phyloP scores from a whole-genome alignment of 1,140 invertebrate species.

The Nasonia vitripennis region DNA sequence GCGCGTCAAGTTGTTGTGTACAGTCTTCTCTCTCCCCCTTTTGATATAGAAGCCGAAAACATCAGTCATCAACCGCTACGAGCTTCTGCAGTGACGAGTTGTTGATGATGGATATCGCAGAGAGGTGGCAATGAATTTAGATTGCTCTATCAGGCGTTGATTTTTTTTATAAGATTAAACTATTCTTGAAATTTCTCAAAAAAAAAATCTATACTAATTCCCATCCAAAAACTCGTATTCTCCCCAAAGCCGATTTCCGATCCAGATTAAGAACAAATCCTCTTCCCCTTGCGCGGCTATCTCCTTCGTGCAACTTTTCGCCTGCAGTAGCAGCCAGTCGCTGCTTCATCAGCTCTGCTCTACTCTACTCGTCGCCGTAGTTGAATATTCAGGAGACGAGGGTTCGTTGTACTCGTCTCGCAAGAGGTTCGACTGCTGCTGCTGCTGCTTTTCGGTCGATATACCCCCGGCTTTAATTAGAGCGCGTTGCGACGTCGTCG shows the following conservation, averaged over 20 bases:
- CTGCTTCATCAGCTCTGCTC: background rate
- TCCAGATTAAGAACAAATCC: background rate
- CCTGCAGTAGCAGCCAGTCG: background rate
- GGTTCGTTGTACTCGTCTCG: constrained; percentile 47
- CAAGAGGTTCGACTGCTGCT: background rate
- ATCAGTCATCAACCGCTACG: background rate
- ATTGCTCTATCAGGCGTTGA: background rate
- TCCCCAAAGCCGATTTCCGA: background rate
- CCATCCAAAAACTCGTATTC: background rate
- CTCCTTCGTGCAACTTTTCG: background rate
- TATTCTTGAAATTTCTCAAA: no score
- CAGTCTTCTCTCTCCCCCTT: background rate
- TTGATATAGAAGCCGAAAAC: background rate
- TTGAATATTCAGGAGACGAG: constrained; percentile 58
- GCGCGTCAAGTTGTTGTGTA: background rate
- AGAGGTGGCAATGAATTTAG: background rate
- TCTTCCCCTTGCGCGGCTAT: background rate
- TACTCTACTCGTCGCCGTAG: background rate
- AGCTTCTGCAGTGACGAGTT: background rate
- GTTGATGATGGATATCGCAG: background rate
- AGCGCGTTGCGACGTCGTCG: constrained; percentile 35
- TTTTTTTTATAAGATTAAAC: background rate
- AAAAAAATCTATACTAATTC: no score
- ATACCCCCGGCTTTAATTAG: constrained; percentile 51
- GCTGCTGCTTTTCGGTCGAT: constrained; percentile 40